Evolutionary conservation across 2,113 vertebrate genomes (phyloP), one percentile per base, ranked within the genome.

Genomic region (Pogonocichla stellata): DNA sequence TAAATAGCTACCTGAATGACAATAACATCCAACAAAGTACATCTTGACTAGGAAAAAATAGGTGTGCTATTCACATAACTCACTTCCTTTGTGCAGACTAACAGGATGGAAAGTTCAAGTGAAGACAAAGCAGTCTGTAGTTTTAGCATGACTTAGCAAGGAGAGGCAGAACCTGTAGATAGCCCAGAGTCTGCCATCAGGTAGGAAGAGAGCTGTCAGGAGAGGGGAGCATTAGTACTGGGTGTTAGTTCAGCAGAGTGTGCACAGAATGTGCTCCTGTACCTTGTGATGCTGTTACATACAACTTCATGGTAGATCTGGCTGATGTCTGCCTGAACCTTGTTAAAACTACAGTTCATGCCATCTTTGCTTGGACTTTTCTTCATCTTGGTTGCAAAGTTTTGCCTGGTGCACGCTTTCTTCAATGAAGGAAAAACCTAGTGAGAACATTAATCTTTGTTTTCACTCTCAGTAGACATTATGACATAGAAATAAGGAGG

Each of bases 61-160:
- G 88, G 64, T 94, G 67, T 86, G 69, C 73, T 91, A 6, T 84
- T 93, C 85, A 67, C 29, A 25, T 58, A 81, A n/a, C 77, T 67
- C 67, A 64, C 77, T 92, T 96, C 95, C 95, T 95, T 93, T 83
- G 71, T 90, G 80, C 82, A 53, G 23, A 54, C 66, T 88, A 93
- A 95, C 84, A 61, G 91, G 90, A 93, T 90, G 71, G 86, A 42
- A 93, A 96, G 84, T 91, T 91, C 71, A 57, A 65, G 60, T 26
- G 51, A 95, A 97, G 75, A 78, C 51, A 71, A 90, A 92, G 67
- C 60, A 47, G 48, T 48, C 33, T 80, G 13, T 73, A 11, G 29
- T 86, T 83, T 67, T 90, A 78, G 91, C n/a, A 34, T 26, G 64
- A 93, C 26, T 90, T 96, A 67, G 64, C 38, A 93, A 86, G 67